A percentile compares a stretch with the other conserved stretches of the same genome.
Conservation (phyloP, 2,113 vertebrate genomes). For the Brachyistius frenatus region DNA sequence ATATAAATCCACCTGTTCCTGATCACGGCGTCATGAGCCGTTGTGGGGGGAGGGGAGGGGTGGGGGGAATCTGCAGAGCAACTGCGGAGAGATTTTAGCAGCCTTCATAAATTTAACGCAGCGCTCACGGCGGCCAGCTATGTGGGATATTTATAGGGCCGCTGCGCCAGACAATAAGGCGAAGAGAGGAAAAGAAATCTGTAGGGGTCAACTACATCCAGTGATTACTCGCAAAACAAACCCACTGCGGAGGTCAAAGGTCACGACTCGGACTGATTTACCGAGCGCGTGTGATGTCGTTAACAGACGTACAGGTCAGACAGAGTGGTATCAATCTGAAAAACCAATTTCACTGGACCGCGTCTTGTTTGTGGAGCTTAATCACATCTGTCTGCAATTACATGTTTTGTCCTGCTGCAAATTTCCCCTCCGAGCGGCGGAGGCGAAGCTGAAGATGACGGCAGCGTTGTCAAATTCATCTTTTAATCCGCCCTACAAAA, state of each 20-base stretch:
- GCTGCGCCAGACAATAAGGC: background rate
- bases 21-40: conserved; percentile 7
- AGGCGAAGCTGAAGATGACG: background rate
- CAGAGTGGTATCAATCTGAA: conserved; percentile 6
- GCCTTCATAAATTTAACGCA: conserved; percentile 35
- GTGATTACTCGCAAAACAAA: conserved; percentile 20
- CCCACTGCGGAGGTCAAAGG: conserved; percentile 30
- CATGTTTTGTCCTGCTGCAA: background rate
- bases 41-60: background rate
- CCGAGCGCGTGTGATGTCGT: background rate
- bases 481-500: background rate
- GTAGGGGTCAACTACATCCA: conserved; percentile 15
- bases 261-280: conserved; percentile 14
- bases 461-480: no score
- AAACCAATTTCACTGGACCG: conserved; percentile 4
- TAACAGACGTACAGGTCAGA: conserved; percentile 21
- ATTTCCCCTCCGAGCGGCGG: background rate
- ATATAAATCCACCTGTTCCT: conserved; percentile 30
- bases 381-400: background rate
- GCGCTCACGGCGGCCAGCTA: conserved; percentile 35
- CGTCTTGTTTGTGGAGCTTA: conserved; percentile 5
- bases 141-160: conserved; percentile 39
- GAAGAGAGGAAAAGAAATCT: conserved; percentile 1
- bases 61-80: conserved; percentile 34
- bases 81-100: background rate